Percentiles rank a stretch among this genome's conserved stretches.
Conservation (phyloP, 2,888 invertebrate genomes). For the Sphecodes monilicornis region DNA sequence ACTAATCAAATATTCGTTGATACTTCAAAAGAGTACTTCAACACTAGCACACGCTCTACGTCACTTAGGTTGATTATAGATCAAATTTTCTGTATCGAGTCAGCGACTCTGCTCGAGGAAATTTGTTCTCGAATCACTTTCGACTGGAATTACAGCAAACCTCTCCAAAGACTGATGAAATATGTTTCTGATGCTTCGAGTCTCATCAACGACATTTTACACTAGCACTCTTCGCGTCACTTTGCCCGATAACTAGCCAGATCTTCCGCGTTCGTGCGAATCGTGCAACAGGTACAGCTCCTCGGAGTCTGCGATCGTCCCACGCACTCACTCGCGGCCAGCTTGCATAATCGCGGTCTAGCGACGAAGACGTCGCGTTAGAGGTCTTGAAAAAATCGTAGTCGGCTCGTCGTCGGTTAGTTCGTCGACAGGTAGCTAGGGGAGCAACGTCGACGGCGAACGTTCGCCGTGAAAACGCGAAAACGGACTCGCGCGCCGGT, state of each 20-base stretch:
- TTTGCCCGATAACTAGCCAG: neutral
- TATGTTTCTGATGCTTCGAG: too few species aligned
- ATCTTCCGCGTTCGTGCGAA: neutral
- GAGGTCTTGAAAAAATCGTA: too few species aligned
- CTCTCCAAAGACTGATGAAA: too few species aligned
- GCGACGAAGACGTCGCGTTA: too few species aligned
- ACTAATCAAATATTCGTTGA: too few species aligned
- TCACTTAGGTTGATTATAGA: neutral
- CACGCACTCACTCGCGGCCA: conserved; percentile 31
- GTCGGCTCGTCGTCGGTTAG: neutral
- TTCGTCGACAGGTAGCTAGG: conserved; percentile 45
- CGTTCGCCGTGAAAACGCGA: conserved; percentile 44
- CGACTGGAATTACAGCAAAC: neutral
- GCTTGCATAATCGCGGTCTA: conserved; percentile 45
- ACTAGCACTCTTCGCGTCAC: neutral
- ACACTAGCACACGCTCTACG: neutral
- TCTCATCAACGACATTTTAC: too few species aligned
- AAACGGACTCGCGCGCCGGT: conserved; percentile 43
- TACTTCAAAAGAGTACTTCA: too few species aligned
- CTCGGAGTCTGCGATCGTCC: conserved; percentile 26
- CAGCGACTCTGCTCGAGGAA: too few species aligned
- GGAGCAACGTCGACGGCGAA: conserved; percentile 17
- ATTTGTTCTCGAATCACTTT: too few species aligned
- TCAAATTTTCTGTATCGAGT: neutral
- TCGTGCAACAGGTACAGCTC: conserved; percentile 25